A percentile compares a stretch with the other conserved stretches of the same genome.
These are phyloP conservation scores for Alouatta palliata DNA, from an alignment of 2,113 vertebrate genomes.

Conservation along the genomic window DNA sequence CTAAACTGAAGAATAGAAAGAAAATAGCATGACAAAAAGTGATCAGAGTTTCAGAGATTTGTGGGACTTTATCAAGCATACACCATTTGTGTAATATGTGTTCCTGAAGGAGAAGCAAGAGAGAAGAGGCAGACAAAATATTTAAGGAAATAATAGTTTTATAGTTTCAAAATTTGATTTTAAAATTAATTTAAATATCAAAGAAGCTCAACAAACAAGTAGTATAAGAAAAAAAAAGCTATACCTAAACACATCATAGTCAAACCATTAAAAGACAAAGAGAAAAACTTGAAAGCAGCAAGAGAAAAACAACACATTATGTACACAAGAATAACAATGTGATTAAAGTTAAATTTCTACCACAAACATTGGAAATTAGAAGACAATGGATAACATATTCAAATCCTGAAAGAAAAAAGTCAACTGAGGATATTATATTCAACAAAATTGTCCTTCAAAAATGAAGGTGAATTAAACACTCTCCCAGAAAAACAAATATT, in stretches of 20 bases:
- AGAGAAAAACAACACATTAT: not conserved
- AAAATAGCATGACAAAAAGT: not conserved
- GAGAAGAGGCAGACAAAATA: not conserved
- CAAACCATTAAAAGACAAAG: not conserved
- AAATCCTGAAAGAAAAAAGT: not conserved
- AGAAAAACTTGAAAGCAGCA: not conserved
- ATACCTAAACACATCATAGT: not conserved
- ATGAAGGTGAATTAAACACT: not conserved
- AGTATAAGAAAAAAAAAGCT: not conserved
- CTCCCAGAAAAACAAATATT: not conserved
- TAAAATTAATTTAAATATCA: not conserved
- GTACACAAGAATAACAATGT: not conserved
- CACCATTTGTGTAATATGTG: not conserved
- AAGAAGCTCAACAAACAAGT: conserved; percentile 17
- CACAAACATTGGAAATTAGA: not conserved
- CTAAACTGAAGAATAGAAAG: not conserved
- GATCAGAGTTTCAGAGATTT: not conserved
- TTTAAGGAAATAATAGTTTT: not conserved
- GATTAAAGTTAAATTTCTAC: not conserved
- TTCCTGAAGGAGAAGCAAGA: not conserved
- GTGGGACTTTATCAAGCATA: not conserved
- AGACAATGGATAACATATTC: not conserved
- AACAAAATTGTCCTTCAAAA: conserved; percentile 3
- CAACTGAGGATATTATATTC: not conserved
- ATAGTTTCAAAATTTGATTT: not conserved